Base-by-base conservation (phyloP, 2,113 vertebrate species). In the Fukomys damarensis region DNA sequence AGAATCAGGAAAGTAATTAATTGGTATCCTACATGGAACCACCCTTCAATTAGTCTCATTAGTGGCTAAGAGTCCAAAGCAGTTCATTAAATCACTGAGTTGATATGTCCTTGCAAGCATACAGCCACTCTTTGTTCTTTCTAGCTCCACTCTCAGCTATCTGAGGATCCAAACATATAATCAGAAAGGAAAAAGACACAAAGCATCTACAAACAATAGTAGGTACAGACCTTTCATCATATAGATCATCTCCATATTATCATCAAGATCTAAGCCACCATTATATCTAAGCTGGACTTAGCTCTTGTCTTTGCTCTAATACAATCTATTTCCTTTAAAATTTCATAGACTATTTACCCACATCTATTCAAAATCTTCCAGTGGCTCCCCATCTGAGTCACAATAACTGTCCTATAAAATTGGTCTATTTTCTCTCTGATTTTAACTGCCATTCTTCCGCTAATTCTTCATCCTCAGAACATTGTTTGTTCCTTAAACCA, bases 241-340 rank as follows among this genome's bases (percentile, higher is more conserved):
- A 59, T 9, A 91, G 8, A 82, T 76, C 43, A 88, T 66, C 61
- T 84, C 46, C 35, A 79, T 49, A 80, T 90, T 76, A 91, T 82
- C 82, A 91, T 35, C 5, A 24, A 86, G 7, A 30, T 65, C 46
- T 54, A 94, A 91, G n/a, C 43, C 66, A 92, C 24, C 56, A 94
- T 87, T 19, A 68, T 22, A 46, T 87, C 63, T 91, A 91, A 63
- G 17, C 43, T 82, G 38, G 22, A 83, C 38, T 95, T 8, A 95
- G 38, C 24, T 94, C 32, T 94, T 81, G 32, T 46, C 35, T 83
- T 95, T 93, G 30, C 8, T 11, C 38, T 32, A 59, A 59, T 58
- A 86, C 7, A 93, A 38, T 92, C 26, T 94, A 70, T 65, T 94
- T 38, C 72, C 13, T 30, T 92, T 94, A 90, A 97, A 95, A 79